Evolutionary conservation across 2,797 vertebrate genomes (phyloP).

Genomic region (Poecilia wingei): DNA sequence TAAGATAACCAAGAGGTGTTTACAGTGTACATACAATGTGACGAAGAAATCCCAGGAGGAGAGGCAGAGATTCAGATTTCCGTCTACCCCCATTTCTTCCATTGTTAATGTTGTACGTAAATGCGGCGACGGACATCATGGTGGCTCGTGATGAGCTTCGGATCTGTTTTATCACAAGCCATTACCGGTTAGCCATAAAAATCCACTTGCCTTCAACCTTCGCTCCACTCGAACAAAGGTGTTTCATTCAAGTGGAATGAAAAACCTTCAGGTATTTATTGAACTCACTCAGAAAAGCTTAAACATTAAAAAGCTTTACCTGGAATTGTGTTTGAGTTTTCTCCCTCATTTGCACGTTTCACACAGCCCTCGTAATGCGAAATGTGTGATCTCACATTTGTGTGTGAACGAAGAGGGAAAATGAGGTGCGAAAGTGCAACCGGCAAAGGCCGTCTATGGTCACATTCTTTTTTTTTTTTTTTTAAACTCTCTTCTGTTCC

Average conservation of each 20-base stretch:
- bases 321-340: neutral
- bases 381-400: constrained; percentile 11
- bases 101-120: constrained; percentile 45
- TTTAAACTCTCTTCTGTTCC: neutral
- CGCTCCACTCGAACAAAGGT: too few species aligned
- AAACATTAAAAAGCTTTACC: neutral
- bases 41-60: constrained; percentile 37
- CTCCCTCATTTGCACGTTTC: neutral
- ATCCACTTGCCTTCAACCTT: constrained; percentile 6
- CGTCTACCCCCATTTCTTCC: constrained; percentile 14
- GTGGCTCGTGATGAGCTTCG: constrained; percentile 7
- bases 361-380: neutral
- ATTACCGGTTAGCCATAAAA: constrained; percentile 19
- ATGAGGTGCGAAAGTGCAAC: constrained; percentile 19
- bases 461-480: constrained; percentile 9
- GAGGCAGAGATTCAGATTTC: constrained; percentile 5
- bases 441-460: neutral
- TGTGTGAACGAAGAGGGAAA: constrained; percentile 9
- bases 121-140: constrained; percentile 12
- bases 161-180: constrained; percentile 20
- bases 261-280: constrained; percentile 15
- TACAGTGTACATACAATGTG: constrained; percentile 52
- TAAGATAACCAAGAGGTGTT: constrained; percentile 48
- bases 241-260: constrained; percentile 6
- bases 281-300: neutral